Evolutionary conservation across 2,888 invertebrate genomes (phyloP), one percentile per base, ranked within the genome.

Genomic region (Phyllotreta cruciferae): DNA sequence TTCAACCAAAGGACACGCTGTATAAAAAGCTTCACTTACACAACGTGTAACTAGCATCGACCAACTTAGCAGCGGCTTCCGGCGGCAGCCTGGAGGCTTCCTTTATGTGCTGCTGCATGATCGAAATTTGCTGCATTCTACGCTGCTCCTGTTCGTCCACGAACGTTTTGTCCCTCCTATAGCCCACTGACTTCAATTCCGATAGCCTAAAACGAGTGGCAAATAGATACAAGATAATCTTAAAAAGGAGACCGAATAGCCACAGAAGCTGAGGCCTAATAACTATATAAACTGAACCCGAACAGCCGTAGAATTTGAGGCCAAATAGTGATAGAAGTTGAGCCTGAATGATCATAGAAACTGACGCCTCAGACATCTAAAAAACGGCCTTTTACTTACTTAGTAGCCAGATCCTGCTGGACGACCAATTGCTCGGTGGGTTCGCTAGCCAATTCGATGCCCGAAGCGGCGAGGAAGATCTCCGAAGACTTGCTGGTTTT

Each of bases 71-170:
- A 36, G 90, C 87, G 10, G 90, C 90, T 79, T 90, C 90, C 2
- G 88, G 84, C 42, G 91, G 89, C 71, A 91, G 81, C 73, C 87
- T 87, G 50, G 82, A 80, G 60, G 90, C 88, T 66, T 90, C 88
- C 77, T 91, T 91, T 62, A 88, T 86, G 74, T 84, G 85, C 36
- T 84, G 81, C 71, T 90, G 88, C 77, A 92, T 81, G 67, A 92
- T 84, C 37, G 90, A 86, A 85, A 92, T 85, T 81, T 92, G 91
- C 63, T 91, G 86, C 65, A 82, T 79, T 68, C 91, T 87, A 34
- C 92, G 85, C 73, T 87, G 84, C 70, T 92, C 90, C 75, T 91
- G 89, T 71, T 93, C 92, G 66, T 91, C 89, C 52, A 89, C 86
- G 69, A 93, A 81, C 52, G 86, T 84, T 73, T 92, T 90, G 80